These are phyloP conservation scores for Machaerirhynchus nigripectus DNA, from an alignment of 2,113 vertebrate genomes.

Conservation along the genomic window DNA sequence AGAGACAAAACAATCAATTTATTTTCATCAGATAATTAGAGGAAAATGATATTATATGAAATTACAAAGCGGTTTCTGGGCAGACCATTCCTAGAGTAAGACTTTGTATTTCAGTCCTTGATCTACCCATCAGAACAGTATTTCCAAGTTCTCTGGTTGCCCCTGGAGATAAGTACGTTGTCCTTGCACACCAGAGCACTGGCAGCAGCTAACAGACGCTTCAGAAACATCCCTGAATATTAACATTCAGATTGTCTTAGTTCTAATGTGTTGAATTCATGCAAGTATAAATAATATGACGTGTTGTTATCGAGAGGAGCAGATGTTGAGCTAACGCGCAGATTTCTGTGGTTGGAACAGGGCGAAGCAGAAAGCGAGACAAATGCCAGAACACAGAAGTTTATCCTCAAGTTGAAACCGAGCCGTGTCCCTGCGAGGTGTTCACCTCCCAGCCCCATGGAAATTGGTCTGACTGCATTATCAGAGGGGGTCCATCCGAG, in stretches of 20 bases:
- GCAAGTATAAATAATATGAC: slow-evolving; percentile 48
- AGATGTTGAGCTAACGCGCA: slow-evolving; percentile 43
- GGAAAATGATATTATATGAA: slow-evolving; percentile 27
- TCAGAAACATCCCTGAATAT: slow-evolving; percentile 41
- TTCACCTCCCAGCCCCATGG: slow-evolving; percentile 83
- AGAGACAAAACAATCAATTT: slow-evolving; percentile 55
- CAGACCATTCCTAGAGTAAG: background rate
- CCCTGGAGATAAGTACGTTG: slow-evolving; percentile 21
- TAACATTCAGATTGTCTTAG: slow-evolving; percentile 55
- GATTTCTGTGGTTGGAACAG: slow-evolving; percentile 73
- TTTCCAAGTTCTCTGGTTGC: slow-evolving; percentile 32
- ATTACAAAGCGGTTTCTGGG: slow-evolving; percentile 7
- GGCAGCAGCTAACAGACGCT: background rate
- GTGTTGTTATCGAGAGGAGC: slow-evolving; percentile 51
- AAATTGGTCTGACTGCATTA: slow-evolving; percentile 92
- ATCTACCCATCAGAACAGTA: background rate
- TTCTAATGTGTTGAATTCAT: slow-evolving; percentile 51
- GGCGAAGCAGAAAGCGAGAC: slow-evolving; percentile 92
- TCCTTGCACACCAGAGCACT: slow-evolving; percentile 14
- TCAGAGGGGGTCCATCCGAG: slow-evolving; percentile 57
- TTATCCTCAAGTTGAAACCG: slow-evolving; percentile 83
- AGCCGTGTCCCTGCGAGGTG: slow-evolving; percentile 83
- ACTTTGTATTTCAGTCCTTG: background rate
- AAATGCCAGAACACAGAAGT: slow-evolving; percentile 82
- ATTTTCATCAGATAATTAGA: slow-evolving; percentile 54